Conservation (phyloP, 2,888 invertebrate species). For the Stenurella melanura region DNA sequence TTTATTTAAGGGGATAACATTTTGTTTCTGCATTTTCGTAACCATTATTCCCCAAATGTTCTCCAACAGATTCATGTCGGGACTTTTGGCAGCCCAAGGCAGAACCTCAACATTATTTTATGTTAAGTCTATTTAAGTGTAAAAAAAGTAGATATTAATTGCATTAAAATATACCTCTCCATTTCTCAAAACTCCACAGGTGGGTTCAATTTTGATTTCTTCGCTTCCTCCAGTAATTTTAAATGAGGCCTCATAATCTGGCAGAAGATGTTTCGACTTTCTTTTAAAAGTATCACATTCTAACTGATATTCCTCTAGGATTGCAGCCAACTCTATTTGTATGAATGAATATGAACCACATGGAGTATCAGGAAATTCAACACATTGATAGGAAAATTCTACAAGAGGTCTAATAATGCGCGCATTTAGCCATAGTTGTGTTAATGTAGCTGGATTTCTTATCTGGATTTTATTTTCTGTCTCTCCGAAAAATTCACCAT, state of each 20-base stretch:
- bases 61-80: too few relatives aligned
- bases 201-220: slow-evolving; percentile 57
- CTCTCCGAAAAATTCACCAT: slow-evolving; percentile 27
- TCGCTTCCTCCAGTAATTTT: slow-evolving; percentile 52
- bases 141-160: too few relatives aligned
- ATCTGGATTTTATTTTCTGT: background rate
- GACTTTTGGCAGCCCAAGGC: too few relatives aligned
- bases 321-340: slow-evolving; percentile 50
- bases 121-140: too few relatives aligned
- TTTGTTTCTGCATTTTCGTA: too few relatives aligned
- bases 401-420: slow-evolving; percentile 51
- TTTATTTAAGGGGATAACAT: too few relatives aligned
- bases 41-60: too few relatives aligned
- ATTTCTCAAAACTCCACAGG: slow-evolving; percentile 55
- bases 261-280: slow-evolving; percentile 32
- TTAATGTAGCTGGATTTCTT: slow-evolving; percentile 33
- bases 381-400: slow-evolving; percentile 56
- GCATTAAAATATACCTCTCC: slow-evolving; percentile 56
- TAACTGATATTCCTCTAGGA: slow-evolving; percentile 41
- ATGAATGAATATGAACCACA: slow-evolving; percentile 56
- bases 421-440: slow-evolving; percentile 50
- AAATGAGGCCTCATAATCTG: slow-evolving; percentile 53
- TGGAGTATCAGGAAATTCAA: slow-evolving; percentile 59
- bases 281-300: slow-evolving; percentile 44
- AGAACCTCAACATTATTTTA: too few relatives aligned